Conservation (phyloP, 2,888 invertebrate species). For the Gastracanthus pulcherrimus region DNA sequence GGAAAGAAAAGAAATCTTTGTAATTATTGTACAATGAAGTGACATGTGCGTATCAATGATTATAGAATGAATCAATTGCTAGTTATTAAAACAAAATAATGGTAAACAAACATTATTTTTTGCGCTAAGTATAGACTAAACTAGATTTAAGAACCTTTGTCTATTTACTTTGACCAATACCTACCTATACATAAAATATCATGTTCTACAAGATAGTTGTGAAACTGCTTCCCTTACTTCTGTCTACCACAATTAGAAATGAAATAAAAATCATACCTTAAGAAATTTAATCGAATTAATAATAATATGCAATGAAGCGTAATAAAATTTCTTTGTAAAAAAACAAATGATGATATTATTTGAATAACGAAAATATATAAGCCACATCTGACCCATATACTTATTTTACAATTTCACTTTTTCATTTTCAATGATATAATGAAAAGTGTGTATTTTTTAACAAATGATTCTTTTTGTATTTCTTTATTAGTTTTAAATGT, state of each 20-base stretch:
- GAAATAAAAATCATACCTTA: constrained; percentile 26
- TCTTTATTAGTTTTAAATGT: constrained; percentile 25
- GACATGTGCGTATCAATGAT: constrained; percentile 48
- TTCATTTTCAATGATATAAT: too few relatives aligned
- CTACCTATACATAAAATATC: constrained; percentile 44
- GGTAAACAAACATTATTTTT: constrained; percentile 49
- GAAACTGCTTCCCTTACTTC: constrained; percentile 47
- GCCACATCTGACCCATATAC: neutral
- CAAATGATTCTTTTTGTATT: neutral
- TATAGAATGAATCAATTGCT: constrained; percentile 49
- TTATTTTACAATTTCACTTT: neutral
- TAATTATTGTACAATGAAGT: constrained; percentile 59
- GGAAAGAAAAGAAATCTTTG: constrained; percentile 49
- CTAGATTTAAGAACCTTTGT: constrained; percentile 47
- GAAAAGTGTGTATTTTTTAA: too few relatives aligned
- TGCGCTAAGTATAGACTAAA: constrained; percentile 47
- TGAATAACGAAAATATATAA: constrained; percentile 15
- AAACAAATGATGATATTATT: constrained; percentile 2
- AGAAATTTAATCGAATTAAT: constrained; percentile 38
- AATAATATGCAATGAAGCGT: constrained; percentile 36
- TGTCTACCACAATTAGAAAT: constrained; percentile 43
- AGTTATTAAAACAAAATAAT: constrained; percentile 47
- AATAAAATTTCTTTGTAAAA: constrained; percentile 42
- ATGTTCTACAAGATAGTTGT: constrained; percentile 46
- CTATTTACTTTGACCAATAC: constrained; percentile 46